These are phyloP conservation scores for Menidia menidia DNA, from an alignment of 2,797 vertebrate genomes.

Conservation along the genomic window DNA sequence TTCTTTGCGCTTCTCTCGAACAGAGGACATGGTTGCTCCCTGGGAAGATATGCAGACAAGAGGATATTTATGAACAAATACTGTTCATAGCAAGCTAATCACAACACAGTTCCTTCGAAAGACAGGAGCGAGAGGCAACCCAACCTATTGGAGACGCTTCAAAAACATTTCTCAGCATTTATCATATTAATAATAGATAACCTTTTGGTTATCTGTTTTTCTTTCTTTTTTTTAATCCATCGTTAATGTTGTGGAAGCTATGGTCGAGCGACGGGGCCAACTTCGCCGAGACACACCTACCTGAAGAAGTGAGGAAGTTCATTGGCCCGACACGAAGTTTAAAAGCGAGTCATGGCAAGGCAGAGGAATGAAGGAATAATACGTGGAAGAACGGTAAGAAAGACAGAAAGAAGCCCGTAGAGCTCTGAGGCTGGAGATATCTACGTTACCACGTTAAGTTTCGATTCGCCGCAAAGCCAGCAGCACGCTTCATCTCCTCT, in stretches of 20 bases:
- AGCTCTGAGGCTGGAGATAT: background rate
- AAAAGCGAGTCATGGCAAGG: background rate
- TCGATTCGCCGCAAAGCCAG: slow-evolving; percentile 51
- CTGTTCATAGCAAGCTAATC: background rate
- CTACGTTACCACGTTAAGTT: slow-evolving; percentile 47
- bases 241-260: background rate
- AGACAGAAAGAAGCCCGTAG: background rate
- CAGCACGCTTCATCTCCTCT: background rate
- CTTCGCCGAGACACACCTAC: slow-evolving; percentile 58
- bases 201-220: too few relatives aligned
- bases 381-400: too few relatives aligned
- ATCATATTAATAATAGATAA: too few relatives aligned
- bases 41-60: slow-evolving; percentile 14
- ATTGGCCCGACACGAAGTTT: slow-evolving; percentile 40
- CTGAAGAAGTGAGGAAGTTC: slow-evolving; percentile 50
- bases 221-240: background rate
- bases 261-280: slow-evolving; percentile 14
- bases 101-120: slow-evolving; percentile 1
- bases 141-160: background rate
- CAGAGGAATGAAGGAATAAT: background rate
- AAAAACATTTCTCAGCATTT: background rate
- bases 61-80: background rate
- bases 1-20: slow-evolving; percentile 88
- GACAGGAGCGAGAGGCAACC: background rate
- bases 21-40: slow-evolving; percentile 79